These are phyloP conservation scores for Dicycla oo DNA, from an alignment of 2,888 invertebrate genomes.

Conservation along the genomic window DNA sequence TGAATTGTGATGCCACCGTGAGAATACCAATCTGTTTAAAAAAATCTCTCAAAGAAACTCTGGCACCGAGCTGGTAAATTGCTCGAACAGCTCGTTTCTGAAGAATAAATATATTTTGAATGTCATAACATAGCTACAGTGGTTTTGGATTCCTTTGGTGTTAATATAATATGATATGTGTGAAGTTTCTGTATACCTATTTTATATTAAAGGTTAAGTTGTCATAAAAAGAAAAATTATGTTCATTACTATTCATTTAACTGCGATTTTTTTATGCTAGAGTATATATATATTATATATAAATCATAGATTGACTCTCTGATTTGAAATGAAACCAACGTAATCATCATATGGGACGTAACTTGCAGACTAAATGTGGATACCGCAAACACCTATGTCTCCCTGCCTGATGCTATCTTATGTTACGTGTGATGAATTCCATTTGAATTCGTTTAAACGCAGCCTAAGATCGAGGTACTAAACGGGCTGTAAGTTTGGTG, in stretches of 20 bases:
- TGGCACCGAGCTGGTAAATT: no score
- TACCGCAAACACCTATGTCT: neutral
- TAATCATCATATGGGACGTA: neutral
- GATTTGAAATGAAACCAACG: neutral
- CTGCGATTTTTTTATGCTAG: neutral
- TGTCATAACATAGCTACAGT: neutral
- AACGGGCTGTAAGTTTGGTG: neutral
- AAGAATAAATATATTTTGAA: no score
- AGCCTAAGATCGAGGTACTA: neutral
- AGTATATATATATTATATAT: no score
- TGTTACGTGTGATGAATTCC: neutral
- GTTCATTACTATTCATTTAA: neutral
- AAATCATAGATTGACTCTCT: neutral
- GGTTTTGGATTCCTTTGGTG: neutral
- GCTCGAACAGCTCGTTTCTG: no score
- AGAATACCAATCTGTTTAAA: no score
- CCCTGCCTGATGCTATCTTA: neutral
- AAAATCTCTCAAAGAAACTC: no score
- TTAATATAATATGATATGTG: slow-evolving; percentile 15
- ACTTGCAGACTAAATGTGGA: neutral
- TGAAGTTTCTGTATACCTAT: neutral
- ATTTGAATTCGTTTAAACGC: neutral
- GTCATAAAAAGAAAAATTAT: neutral
- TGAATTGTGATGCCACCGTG: no score
- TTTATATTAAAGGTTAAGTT: slow-evolving; percentile 7